phyloP scores from a whole-genome alignment of 2,888 invertebrate genomes.

The Aporophyla lueneburgensis region DNA sequence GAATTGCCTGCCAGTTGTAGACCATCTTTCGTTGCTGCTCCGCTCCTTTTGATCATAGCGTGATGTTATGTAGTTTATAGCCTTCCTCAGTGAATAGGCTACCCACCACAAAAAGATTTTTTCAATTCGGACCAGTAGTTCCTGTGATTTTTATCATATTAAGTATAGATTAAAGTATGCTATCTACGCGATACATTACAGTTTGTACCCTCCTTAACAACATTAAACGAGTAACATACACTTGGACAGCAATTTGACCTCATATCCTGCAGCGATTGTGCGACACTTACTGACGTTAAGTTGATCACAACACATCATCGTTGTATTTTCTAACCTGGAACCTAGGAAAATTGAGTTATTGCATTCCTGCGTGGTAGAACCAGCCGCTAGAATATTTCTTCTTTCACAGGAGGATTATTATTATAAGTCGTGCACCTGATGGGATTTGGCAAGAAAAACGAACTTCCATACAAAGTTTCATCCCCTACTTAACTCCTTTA shows the following conservation, averaged over 20 bases:
- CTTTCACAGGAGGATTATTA: neutral
- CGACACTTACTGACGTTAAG: conserved; percentile 14
- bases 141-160: too few relatives aligned
- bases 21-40: too few relatives aligned
- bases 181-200: neutral
- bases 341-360: neutral
- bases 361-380: conserved; percentile 8
- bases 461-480: neutral
- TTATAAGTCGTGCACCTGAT: neutral
- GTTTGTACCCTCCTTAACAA: neutral
- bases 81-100: too few relatives aligned
- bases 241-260: conserved; percentile 44
- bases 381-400: conserved; percentile 10
- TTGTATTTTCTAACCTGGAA: conserved; percentile 9
- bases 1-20: too few relatives aligned
- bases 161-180: neutral
- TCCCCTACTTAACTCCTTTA: neutral
- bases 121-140: too few relatives aligned
- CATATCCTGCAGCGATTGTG: conserved; percentile 56
- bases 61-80: too few relatives aligned
- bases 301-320: conserved; percentile 50
- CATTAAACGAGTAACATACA: conserved; percentile 1
- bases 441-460: neutral
- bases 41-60: too few relatives aligned
- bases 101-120: too few relatives aligned